Conservation (phyloP, 2,113 vertebrate genomes). For the Corynorhinus townsendii region DNA sequence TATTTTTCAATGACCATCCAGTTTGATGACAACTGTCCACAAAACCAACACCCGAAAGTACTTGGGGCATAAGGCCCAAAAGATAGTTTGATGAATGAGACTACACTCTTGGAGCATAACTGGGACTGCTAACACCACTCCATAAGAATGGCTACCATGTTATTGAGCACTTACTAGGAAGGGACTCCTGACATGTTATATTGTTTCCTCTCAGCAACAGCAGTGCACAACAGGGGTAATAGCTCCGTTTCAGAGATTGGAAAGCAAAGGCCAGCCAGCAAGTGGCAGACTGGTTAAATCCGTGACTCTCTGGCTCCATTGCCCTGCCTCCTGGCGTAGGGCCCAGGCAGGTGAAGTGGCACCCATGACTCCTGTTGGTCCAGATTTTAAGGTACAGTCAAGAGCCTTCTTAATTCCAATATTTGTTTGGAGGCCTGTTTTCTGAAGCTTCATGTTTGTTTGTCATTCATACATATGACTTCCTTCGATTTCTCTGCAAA, state of each 20-base stretch:
- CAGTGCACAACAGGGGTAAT: neutral
- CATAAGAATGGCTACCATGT: neutral
- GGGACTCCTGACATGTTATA: neutral
- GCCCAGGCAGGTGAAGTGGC: neutral
- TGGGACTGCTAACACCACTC: neutral
- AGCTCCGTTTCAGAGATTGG: neutral
- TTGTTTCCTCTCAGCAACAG: neutral
- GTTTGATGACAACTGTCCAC: neutral
- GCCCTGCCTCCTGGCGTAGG: neutral
- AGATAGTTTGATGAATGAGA: neutral
- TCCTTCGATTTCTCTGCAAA: constrained; percentile 72
- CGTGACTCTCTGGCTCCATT: neutral
- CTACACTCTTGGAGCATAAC: neutral
- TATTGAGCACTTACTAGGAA: neutral
- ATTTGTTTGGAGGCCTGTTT: constrained; percentile 54
- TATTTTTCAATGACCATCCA: neutral
- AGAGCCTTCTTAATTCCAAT: constrained; percentile 56
- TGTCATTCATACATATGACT: constrained; percentile 68
- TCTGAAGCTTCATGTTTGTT: constrained; percentile 67
- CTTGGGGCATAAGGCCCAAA: neutral
- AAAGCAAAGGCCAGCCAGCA: neutral
- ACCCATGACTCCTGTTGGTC: neutral
- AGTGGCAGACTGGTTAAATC: neutral
- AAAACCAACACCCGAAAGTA: neutral
- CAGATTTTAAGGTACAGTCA: neutral